A percentile compares a stretch with the other conserved stretches of the same genome.
Conservation (phyloP, 2,797 vertebrate genomes). For the Lacerta bilineata region DNA sequence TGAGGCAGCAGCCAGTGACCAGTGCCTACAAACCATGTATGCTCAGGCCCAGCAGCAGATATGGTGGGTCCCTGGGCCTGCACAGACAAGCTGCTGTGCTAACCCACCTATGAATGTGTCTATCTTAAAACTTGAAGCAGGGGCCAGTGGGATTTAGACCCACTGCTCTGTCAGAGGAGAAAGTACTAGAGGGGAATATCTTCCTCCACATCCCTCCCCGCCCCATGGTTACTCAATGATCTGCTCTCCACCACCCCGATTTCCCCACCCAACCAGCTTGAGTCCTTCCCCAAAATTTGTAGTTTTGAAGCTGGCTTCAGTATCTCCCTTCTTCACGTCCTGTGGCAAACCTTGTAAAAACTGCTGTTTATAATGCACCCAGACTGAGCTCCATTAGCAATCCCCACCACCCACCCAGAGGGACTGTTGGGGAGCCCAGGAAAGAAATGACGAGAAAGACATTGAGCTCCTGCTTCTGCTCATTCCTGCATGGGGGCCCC, state of each 20-base stretch:
- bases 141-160: constrained; percentile 57
- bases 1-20: constrained; percentile 3
- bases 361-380: constrained; percentile 26
- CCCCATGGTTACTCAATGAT: not conserved
- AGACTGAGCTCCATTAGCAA: constrained; percentile 28
- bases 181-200: not conserved
- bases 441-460: constrained; percentile 69
- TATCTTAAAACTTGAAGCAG: constrained; percentile 80
- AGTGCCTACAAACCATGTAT: constrained; percentile 17
- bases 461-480: constrained; percentile 86
- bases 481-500: constrained; percentile 90
- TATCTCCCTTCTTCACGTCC: constrained; percentile 16
- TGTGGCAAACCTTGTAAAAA: constrained; percentile 31
- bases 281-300: constrained; percentile 34
- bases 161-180: constrained; percentile 13
- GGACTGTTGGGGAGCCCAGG: constrained; percentile 65
- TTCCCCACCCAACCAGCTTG: constrained; percentile 10
- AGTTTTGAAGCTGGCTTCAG: constrained; percentile 47
- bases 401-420: constrained; percentile 25
- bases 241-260: not conserved
- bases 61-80: constrained; percentile 6
- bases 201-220: constrained; percentile 42
- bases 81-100: constrained; percentile 64
- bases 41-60: not conserved
- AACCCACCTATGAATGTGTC: constrained; percentile 79